Percentiles rank a stretch among this genome's conserved stretches.
phyloP scores from a whole-genome alignment of 2,888 invertebrate genomes.

The Lysandra coridon region DNA sequence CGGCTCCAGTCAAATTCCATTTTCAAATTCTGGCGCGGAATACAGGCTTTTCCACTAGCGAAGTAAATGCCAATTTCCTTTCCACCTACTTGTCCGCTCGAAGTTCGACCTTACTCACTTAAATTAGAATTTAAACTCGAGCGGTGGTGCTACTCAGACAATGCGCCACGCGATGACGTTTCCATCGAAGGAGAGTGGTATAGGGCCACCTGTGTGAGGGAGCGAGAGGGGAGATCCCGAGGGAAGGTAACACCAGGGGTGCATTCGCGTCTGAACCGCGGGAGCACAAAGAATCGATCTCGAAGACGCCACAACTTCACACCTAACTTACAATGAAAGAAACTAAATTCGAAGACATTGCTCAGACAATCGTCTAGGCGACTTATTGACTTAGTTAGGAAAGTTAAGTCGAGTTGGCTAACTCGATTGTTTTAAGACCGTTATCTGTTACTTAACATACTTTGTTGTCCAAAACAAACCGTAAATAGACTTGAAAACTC shows the following conservation, averaged over 20 bases:
- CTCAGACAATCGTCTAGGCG: neutral
- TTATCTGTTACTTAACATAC: neutral
- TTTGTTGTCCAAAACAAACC: neutral
- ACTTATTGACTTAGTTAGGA: constrained; percentile 8
- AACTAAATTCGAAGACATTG: neutral
- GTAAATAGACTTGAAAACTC: neutral
- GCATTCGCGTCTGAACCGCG: constrained; percentile 65
- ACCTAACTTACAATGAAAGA: constrained; percentile 25
- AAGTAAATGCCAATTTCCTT: constrained; percentile 78
- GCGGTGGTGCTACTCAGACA: constrained; percentile 56
- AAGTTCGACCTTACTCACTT: constrained; percentile 44
- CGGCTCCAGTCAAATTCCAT: constrained; percentile 63
- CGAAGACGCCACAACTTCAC: constrained; percentile 58
- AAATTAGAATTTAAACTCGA: constrained; percentile 49
- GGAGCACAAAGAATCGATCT: constrained; percentile 72
- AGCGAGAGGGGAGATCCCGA: constrained; percentile 53
- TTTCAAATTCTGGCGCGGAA: constrained; percentile 74
- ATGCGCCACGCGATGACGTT: constrained; percentile 80
- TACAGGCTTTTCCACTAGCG: constrained; percentile 76
- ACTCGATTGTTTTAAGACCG: neutral
- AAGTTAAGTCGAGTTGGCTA: neutral
- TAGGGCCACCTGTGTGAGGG: constrained; percentile 46
- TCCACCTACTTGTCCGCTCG: constrained; percentile 51
- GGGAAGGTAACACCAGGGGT: constrained; percentile 66
- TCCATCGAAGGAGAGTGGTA: constrained; percentile 57